Percentiles rank a stretch among this genome's conserved stretches.
Conservation (phyloP, 2,797 vertebrate species). For the Falco novaeseelandiae region DNA sequence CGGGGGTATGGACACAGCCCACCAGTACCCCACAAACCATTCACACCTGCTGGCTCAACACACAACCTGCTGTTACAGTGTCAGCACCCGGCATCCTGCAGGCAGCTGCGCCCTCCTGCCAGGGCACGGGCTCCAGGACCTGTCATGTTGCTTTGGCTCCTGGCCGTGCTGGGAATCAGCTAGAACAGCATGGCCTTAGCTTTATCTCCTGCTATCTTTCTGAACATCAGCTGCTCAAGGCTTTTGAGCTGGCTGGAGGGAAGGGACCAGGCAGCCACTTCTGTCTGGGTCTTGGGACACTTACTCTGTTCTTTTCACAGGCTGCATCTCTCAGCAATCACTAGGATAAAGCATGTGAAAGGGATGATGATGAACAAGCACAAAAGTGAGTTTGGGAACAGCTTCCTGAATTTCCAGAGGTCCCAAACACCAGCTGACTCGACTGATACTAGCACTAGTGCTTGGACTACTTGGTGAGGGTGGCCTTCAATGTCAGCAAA, state of each 20-base stretch:
- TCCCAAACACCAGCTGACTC: neutral
- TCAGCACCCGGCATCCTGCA: neutral
- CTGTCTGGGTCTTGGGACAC: neutral
- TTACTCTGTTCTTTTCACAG: neutral
- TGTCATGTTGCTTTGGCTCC: neutral
- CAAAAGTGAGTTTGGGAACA: neutral
- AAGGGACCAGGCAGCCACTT: neutral
- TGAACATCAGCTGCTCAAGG: neutral
- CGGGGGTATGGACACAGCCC: neutral
- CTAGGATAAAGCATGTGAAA: neutral
- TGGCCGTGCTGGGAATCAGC: neutral
- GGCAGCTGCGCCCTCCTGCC: neutral
- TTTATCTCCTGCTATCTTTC: neutral
- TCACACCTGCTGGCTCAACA: neutral
- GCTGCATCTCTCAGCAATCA: neutral
- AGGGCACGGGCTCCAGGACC: fast-evolving
- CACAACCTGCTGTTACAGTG: neutral
- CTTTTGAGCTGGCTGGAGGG: neutral
- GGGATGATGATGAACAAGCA: neutral
- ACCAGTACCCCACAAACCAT: neutral
- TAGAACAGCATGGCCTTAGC: neutral
- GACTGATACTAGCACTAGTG: neutral
- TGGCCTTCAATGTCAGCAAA: neutral
- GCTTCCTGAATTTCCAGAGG: neutral
- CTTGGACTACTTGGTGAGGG: neutral